Base-by-base conservation (phyloP, 2,797 vertebrate genomes). In the Pangasius mekongensis region DNA sequence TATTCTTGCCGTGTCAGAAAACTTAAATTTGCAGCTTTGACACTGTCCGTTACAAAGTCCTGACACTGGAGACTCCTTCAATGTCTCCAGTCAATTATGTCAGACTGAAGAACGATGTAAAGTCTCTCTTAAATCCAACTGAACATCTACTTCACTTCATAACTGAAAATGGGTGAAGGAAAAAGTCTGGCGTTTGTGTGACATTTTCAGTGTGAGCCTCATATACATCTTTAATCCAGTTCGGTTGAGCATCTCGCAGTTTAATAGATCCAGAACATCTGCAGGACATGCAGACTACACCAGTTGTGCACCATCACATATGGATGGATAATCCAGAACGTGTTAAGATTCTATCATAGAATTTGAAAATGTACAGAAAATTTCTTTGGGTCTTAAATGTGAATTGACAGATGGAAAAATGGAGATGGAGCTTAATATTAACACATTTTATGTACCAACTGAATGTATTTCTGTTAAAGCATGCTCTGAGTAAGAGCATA, bases 401-500 rank as follows among this genome's bases (percentile, higher is more conserved):
- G 43, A 60, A 64, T 83, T 88, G 62, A 80, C 24, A 47, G 58
- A 22, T 56, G 47, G 5, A 2, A 30, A 30, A 30, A 66, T 30
- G 3, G 5, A 73, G n/a, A 49, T 58, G 58, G 67, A 62, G 10
- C 33, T 62, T 16, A 16, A 39, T 66, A 81, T 62, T 33, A 71
- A 69, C n/a, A 47, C 2, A 24, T 39, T 47, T 87, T 66, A 47
- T 33, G 18, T 47, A 83, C 33, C 81, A 83, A 5, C 49, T 66
- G 39, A 67, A 83, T 83, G 82, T 83, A 62, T 66, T 66, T 83
- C 22, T 80, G 52, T 80, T 80, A 22, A 54, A 56, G 18, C 18
- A 16, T 36, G 16, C 52, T 80, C 52, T 8, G 33, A 82, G 11
- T 3, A 49, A 66, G 81, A 66, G 81, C 36, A 64, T 18, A 62